Conservation (phyloP, 1,140 invertebrate genomes). For the Asbolus verrucosus region DNA sequence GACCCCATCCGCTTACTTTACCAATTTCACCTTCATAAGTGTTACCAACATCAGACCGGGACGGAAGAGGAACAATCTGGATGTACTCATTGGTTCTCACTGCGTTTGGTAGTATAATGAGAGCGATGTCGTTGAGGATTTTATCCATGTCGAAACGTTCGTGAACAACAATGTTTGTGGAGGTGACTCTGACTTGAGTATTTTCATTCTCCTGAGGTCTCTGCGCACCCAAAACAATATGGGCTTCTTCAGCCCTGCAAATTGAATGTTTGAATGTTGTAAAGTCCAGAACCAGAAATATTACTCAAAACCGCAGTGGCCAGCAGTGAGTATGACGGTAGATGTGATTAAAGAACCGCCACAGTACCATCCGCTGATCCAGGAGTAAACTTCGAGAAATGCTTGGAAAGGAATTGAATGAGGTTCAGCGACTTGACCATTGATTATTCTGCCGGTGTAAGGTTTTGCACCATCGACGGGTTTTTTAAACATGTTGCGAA, state of each 20-base stretch:
- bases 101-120: conserved; percentile 65
- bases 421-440: conserved; percentile 61
- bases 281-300: neutral
- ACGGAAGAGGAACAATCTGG: conserved; percentile 55
- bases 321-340: conserved; percentile 71
- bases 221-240: conserved; percentile 51
- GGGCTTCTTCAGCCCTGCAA: conserved; percentile 50
- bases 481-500: neutral
- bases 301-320: conserved; percentile 68
- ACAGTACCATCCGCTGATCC: conserved; percentile 59
- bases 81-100: conserved; percentile 45
- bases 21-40: conserved; percentile 61
- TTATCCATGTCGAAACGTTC: conserved; percentile 64
- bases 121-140: conserved; percentile 67
- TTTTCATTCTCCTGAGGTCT: conserved; percentile 56
- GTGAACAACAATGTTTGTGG: conserved; percentile 64
- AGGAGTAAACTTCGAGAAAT: conserved; percentile 55
- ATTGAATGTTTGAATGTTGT: neutral
- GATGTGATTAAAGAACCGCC: conserved; percentile 70
- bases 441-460: conserved; percentile 58
- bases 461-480: neutral
- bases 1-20: conserved; percentile 63
- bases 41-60: conserved; percentile 54
- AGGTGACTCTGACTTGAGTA: conserved; percentile 56
- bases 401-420: conserved; percentile 65